These are phyloP conservation scores for Coryphaenoides rupestris DNA, from an alignment of 2,113 vertebrate species.

Conservation along the genomic window DNA sequence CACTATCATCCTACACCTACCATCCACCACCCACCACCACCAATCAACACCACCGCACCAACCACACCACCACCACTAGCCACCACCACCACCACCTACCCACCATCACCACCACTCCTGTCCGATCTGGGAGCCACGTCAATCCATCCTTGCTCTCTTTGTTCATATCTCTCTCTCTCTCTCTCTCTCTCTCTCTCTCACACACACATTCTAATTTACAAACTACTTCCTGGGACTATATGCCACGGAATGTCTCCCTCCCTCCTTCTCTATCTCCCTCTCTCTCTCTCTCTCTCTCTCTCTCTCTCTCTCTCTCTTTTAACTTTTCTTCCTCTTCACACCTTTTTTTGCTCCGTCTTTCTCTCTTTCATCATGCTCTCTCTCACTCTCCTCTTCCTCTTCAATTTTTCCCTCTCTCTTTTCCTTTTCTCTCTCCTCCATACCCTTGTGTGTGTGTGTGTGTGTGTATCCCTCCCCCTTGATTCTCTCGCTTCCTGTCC, in stretches of 20 bases:
- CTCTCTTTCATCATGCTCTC: neutral
- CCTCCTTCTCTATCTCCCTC: neutral
- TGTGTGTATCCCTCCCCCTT: neutral
- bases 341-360: neutral
- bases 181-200: too few species aligned
- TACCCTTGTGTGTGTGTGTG: too few species aligned
- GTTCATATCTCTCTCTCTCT: slow-evolving; percentile 38
- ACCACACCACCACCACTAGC: too few species aligned
- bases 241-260: slow-evolving; percentile 9
- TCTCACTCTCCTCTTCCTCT: neutral
- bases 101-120: slow-evolving; percentile 9
- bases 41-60: too few species aligned
- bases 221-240: too few species aligned
- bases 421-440: neutral
- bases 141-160: slow-evolving; percentile 1
- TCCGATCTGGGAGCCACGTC: too few species aligned
- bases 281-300: neutral
- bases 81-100: too few species aligned
- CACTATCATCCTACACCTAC: too few species aligned
- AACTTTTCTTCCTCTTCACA: slow-evolving; percentile 28
- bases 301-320: slow-evolving; percentile 22
- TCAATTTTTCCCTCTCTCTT: neutral
- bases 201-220: too few species aligned
- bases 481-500: neutral
- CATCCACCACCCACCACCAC: too few species aligned